These are phyloP conservation scores for Lepidocolaptes lacrymiger DNA, from an alignment of 2,797 vertebrate species.

Conservation along the genomic window DNA sequence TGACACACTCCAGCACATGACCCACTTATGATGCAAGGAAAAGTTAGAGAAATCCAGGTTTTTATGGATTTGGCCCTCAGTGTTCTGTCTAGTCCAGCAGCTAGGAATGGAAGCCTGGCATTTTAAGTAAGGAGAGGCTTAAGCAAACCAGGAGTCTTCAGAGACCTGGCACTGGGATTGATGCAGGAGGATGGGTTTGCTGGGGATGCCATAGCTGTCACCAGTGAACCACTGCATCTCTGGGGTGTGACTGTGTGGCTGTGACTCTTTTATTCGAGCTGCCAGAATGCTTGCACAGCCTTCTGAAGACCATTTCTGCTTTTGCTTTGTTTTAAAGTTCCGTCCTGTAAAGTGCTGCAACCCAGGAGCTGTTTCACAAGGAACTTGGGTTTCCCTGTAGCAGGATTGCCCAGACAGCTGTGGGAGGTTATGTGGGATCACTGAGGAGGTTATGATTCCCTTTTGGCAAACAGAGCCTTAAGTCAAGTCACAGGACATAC, in stretches of 20 bases:
- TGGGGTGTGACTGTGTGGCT: not conserved
- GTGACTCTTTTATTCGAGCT: not conserved
- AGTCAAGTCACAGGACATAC: not conserved
- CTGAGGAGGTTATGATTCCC: not conserved
- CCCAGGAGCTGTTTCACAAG: not conserved
- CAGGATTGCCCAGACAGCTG: not conserved
- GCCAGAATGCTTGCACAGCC: not conserved
- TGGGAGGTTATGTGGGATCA: not conserved
- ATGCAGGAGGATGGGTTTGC: not conserved
- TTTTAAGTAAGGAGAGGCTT: not conserved
- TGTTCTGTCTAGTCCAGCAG: not conserved
- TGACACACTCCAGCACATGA: not conserved
- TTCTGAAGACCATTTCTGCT: not conserved
- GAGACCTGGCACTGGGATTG: not conserved
- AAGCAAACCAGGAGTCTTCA: not conserved
- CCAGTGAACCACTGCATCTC: not conserved
- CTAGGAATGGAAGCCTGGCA: not conserved
- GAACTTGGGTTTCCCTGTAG: not conserved
- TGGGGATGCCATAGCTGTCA: not conserved
- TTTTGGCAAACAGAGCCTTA: not conserved
- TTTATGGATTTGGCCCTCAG: not conserved
- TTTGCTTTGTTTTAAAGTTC: not conserved
- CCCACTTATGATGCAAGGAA: not conserved
- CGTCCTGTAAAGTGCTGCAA: not conserved
- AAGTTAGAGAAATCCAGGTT: not conserved